A percentile compares a stretch with the other conserved stretches of the same genome.
Evolutionary conservation across 2,113 vertebrate species (phyloP).

Genomic region (Nycticorax nycticorax): DNA sequence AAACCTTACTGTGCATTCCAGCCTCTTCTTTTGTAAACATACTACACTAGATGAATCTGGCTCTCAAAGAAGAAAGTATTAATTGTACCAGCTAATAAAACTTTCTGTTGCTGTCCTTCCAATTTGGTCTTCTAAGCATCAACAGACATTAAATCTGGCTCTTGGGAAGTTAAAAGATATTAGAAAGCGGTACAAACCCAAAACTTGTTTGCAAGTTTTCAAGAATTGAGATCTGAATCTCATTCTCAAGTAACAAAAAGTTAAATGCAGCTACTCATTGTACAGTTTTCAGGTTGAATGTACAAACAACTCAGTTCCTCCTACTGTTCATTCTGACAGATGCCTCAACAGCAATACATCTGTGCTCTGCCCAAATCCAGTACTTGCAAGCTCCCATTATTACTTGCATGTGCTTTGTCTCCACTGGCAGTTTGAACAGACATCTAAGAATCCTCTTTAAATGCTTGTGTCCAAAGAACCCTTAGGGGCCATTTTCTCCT

Average conservation of each 20-base stretch:
- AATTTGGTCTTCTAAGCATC: slow-evolving; percentile 63
- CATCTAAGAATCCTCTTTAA: neutral
- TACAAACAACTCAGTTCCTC: neutral
- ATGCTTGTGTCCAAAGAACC: neutral
- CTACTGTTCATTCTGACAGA: neutral
- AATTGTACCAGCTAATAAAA: slow-evolving; percentile 71
- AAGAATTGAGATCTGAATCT: neutral
- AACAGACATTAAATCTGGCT: slow-evolving; percentile 67
- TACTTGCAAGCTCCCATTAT: neutral
- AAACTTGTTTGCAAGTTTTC: slow-evolving; percentile 23
- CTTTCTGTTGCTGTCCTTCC: slow-evolving; percentile 27
- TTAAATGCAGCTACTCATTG: neutral
- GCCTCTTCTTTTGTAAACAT: slow-evolving; percentile 71
- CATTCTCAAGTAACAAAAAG: neutral
- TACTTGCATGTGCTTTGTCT: neutral
- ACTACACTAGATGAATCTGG: slow-evolving; percentile 68
- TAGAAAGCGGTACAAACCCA: neutral
- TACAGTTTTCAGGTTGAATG: neutral
- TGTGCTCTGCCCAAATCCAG: neutral
- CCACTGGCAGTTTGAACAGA: neutral
- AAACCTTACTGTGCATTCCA: slow-evolving; percentile 70
- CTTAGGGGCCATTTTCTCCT: neutral
- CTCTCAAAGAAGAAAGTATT: slow-evolving; percentile 68
- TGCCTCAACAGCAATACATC: slow-evolving; percentile 6
- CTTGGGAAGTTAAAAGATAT: slow-evolving; percentile 63